Conservation (phyloP, 2,113 vertebrate genomes). For the Gymnogyps californianus region DNA sequence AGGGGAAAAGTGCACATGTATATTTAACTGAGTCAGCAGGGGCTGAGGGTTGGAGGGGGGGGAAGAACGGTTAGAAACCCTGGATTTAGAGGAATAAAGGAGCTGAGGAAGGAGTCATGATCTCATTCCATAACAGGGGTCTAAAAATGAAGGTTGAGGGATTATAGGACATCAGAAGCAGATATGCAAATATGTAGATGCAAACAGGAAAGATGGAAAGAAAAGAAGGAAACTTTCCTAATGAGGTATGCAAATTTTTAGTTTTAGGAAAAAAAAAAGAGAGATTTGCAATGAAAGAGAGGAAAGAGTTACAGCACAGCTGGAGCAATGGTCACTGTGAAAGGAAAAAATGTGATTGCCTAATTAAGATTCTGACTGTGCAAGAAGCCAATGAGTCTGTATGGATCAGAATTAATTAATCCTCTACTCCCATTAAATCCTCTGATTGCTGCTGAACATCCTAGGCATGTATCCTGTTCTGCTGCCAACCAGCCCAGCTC, state of each 20-base stretch:
- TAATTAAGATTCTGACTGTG: constrained; percentile 51
- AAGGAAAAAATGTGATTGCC: constrained; percentile 21
- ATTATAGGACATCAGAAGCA: constrained; percentile 1
- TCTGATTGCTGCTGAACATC: constrained; percentile 3
- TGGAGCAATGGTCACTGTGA: constrained; percentile 20
- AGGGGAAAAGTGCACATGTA: not conserved
- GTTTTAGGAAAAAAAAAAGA: not conserved
- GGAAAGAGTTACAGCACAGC: constrained; percentile 16
- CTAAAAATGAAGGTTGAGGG: not conserved
- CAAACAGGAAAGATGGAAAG: not conserved
- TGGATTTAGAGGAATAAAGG: not conserved
- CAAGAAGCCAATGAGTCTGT: not conserved
- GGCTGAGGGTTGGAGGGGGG: not conserved
- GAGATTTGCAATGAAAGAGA: not conserved
- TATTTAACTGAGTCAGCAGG: constrained; percentile 14
- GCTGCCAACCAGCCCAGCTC: not conserved
- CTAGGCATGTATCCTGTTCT: not conserved
- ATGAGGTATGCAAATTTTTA: not conserved
- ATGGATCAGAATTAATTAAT: constrained; percentile 48
- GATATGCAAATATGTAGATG: not conserved
- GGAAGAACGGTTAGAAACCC: not conserved
- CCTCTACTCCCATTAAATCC: constrained; percentile 5
- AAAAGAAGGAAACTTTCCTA: not conserved
- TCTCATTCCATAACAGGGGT: not conserved
- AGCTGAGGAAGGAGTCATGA: not conserved